phyloP scores from a whole-genome alignment of 2,888 invertebrate species.

The Drosophila neonasuta region DNA sequence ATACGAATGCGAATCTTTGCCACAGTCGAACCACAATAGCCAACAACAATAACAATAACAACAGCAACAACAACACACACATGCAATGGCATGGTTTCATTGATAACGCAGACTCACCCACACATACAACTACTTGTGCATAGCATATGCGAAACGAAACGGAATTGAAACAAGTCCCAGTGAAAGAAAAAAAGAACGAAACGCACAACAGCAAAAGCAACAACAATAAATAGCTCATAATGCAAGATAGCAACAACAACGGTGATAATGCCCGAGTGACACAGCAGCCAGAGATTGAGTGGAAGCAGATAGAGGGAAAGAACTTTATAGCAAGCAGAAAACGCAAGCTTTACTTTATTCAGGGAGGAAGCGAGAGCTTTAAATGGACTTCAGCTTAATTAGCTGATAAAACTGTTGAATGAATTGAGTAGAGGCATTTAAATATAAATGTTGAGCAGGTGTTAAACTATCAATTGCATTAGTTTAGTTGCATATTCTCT shows the following conservation, averaged over 20 bases:
- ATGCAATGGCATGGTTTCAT: constrained; percentile 51
- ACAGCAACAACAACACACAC: constrained; percentile 10
- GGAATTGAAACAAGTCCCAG: constrained; percentile 68
- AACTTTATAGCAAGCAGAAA: constrained; percentile 30
- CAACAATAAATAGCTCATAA: constrained; percentile 33
- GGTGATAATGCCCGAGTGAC: constrained; percentile 50
- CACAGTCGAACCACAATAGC: constrained; percentile 36
- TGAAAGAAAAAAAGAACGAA: constrained; percentile 46
- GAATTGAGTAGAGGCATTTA: background rate
- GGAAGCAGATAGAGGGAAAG: constrained; percentile 40
- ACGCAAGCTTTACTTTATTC: constrained; percentile 1
- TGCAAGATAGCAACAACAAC: constrained; percentile 29
- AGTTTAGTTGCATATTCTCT: constrained; percentile 4
- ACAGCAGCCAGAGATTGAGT: constrained; percentile 3
- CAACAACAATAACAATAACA: constrained; percentile 19
- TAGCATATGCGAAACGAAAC: constrained; percentile 36
- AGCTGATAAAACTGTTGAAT: constrained; percentile 40
- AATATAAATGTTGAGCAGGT: constrained; percentile 14
- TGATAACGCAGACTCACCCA: constrained; percentile 64
- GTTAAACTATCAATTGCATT: constrained; percentile 2
- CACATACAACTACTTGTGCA: constrained; percentile 19
- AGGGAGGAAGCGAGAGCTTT: background rate
- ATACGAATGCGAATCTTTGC: constrained; percentile 51
- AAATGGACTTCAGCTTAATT: constrained; percentile 33
- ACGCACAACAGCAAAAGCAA: constrained; percentile 45